A percentile compares a stretch with the other conserved stretches of the same genome.
These are phyloP conservation scores for Platyscapa corneri DNA, from an alignment of 1,140 invertebrate genomes.

Conservation along the genomic window DNA sequence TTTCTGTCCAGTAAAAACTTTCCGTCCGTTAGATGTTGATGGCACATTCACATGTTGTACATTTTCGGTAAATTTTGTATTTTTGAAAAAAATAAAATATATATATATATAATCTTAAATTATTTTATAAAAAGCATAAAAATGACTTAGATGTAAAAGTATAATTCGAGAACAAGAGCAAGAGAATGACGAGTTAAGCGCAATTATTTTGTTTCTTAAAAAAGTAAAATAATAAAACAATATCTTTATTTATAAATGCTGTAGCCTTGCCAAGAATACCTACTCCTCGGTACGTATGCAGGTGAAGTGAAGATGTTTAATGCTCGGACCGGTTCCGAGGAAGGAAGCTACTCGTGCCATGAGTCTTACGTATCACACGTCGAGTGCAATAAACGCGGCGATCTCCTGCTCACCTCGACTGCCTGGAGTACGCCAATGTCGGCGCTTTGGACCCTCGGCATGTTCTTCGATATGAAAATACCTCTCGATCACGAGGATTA, in stretches of 20 bases:
- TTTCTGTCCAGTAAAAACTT: slow-evolving; percentile 90
- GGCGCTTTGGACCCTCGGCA: slow-evolving; percentile 87
- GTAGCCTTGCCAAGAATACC: slow-evolving; percentile 84
- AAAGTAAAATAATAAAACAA: no score
- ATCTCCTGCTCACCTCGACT: slow-evolving; percentile 89
- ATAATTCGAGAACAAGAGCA: no score
- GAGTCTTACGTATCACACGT: slow-evolving; percentile 89
- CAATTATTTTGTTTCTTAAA: no score
- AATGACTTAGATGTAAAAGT: no score
- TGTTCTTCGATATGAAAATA: slow-evolving; percentile 83
- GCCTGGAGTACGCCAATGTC: slow-evolving; percentile 89
- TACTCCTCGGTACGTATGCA: slow-evolving; percentile 89
- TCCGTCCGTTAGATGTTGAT: slow-evolving; percentile 84
- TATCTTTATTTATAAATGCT: neutral
- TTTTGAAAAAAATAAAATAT: neutral
- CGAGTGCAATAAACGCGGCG: slow-evolving; percentile 82
- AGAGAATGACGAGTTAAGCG: no score
- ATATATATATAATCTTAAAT: no score
- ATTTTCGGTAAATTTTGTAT: slow-evolving; percentile 78
- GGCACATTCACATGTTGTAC: slow-evolving; percentile 88
- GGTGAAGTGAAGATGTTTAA: slow-evolving; percentile 94
- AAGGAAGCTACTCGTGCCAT: slow-evolving; percentile 86
- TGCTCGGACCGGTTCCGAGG: slow-evolving; percentile 85
- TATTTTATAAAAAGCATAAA: no score
- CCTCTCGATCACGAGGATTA: slow-evolving; percentile 89